phyloP scores from a whole-genome alignment of 2,113 vertebrate species.

The Ceyx melanurus region DNA sequence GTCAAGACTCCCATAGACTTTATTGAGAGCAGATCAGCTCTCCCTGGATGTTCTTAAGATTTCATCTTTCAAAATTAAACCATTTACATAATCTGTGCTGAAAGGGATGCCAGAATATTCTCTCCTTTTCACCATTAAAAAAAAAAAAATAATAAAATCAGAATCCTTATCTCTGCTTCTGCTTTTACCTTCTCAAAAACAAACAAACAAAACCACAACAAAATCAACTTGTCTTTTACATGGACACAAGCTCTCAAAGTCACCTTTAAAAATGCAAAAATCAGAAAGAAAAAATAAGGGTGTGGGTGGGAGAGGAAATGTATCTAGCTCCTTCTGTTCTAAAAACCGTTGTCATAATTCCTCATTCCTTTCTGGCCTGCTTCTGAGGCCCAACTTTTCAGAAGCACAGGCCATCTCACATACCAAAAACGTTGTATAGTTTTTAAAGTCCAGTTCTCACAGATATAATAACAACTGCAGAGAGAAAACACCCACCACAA shows the following conservation, averaged over 20 bases:
- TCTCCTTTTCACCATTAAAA: neutral
- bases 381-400: neutral
- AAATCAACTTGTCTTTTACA: neutral
- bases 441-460: neutral
- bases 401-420: neutral
- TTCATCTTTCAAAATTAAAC: neutral
- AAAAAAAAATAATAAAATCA: neutral
- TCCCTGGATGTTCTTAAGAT: neutral
- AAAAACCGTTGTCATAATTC: neutral
- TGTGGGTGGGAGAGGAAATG: accelerated
- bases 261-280: neutral
- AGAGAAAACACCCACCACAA: no score
- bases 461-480: neutral
- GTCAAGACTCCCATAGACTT: constrained; percentile 17
- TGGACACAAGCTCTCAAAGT: neutral
- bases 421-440: accelerated
- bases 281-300: accelerated
- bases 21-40: neutral
- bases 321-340: neutral
- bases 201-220: neutral
- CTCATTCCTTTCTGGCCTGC: neutral
- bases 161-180: neutral
- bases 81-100: neutral
- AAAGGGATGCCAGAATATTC: neutral
- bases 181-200: neutral